A percentile compares a stretch with the other conserved stretches of the same genome.
phyloP scores from a whole-genome alignment of 2,888 invertebrate genomes.

The Loripinus fragilis region DNA sequence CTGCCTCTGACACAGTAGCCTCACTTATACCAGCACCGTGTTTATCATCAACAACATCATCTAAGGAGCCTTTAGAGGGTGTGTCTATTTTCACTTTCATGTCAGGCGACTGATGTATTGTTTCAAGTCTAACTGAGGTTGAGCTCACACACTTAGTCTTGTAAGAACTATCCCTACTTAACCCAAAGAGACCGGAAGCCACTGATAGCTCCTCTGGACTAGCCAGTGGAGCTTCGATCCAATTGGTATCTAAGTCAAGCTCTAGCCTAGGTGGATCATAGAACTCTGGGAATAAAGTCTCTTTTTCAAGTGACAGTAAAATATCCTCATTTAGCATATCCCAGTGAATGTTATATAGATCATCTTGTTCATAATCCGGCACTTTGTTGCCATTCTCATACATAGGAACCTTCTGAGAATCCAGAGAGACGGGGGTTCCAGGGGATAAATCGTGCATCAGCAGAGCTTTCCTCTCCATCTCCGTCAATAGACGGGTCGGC shows the following conservation, averaged over 20 bases:
- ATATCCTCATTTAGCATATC: constrained; percentile 83
- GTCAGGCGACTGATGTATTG: constrained; percentile 75
- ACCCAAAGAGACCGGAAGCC: constrained; percentile 88
- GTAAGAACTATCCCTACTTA: constrained; percentile 41
- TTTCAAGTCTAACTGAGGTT: constrained; percentile 64
- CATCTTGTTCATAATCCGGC: constrained; percentile 18
- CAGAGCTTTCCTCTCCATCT: constrained; percentile 73
- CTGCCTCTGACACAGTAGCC: constrained; percentile 1
- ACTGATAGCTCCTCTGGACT: constrained; percentile 93
- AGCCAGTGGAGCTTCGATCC: constrained; percentile 88
- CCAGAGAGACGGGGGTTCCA: constrained; percentile 43
- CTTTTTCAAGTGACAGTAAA: constrained; percentile 53
- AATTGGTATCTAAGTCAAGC: constrained; percentile 60
- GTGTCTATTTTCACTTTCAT: constrained; percentile 47
- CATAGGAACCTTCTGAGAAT: constrained; percentile 5
- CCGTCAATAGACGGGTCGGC: constrained; percentile 84
- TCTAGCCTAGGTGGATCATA: constrained; percentile 57
- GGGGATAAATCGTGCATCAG: constrained; percentile 64
- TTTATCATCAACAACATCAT: constrained; percentile 19
- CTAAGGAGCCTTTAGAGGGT: constrained; percentile 30
- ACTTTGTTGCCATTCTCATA: neutral
- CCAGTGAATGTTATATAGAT: constrained; percentile 80
- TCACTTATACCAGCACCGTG: neutral
- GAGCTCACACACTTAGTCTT: constrained; percentile 83
- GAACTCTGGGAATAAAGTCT: constrained; percentile 53